These are phyloP conservation scores for Dyspetes luteomarginatus DNA, from an alignment of 2,888 invertebrate genomes.

Conservation along the genomic window DNA sequence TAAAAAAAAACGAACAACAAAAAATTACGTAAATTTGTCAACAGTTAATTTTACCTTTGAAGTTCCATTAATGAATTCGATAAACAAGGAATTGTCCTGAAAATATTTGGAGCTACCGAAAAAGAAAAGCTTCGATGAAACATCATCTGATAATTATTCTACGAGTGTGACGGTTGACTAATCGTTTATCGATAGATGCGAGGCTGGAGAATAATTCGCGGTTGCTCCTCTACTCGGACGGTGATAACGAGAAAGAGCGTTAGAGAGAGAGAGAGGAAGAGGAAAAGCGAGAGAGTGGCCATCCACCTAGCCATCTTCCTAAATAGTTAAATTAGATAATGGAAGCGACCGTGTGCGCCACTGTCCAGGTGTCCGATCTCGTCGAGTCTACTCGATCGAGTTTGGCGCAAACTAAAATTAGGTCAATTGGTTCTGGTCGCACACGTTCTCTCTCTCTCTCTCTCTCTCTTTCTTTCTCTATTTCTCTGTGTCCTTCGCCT, in stretches of 20 bases:
- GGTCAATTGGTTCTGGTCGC: constrained; percentile 77
- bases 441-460: constrained; percentile 66
- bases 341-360: constrained; percentile 61
- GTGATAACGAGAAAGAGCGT: constrained; percentile 8
- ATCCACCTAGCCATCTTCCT: constrained; percentile 64
- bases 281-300: constrained; percentile 26
- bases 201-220: constrained; percentile 5
- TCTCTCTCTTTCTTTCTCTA: constrained; percentile 37
- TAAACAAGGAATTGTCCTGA: too few species aligned
- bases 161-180: background rate
- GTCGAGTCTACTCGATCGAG: constrained; percentile 55
- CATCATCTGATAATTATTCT: background rate
- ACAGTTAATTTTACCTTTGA: too few species aligned
- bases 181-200: constrained; percentile 29
- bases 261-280: constrained; percentile 5
- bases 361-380: constrained; percentile 43
- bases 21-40: too few species aligned
- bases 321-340: constrained; percentile 80
- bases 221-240: constrained; percentile 1
- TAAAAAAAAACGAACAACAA: too few species aligned
- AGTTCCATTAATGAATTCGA: too few species aligned
- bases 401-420: constrained; percentile 72
- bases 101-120: background rate
- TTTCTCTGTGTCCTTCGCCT: constrained; percentile 56
- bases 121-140: background rate